These are phyloP conservation scores for Gorsachius magnificus DNA, from an alignment of 2,797 vertebrate species.

Conservation along the genomic window DNA sequence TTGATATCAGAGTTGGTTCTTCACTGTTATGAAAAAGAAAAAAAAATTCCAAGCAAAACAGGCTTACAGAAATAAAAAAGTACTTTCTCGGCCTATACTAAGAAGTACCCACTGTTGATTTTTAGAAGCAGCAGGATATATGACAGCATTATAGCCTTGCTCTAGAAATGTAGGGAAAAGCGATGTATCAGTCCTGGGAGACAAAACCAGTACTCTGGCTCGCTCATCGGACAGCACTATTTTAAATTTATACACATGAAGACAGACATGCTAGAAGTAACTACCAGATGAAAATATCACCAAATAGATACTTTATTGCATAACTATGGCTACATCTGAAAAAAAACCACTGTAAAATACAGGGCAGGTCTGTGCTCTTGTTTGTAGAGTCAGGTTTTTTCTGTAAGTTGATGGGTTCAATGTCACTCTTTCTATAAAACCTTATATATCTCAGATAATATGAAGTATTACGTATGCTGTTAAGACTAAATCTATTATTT, in stretches of 20 bases:
- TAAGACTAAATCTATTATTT: not conserved
- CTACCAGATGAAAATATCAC: slow-evolving; percentile 10
- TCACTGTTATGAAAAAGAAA: not conserved
- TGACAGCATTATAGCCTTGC: not conserved
- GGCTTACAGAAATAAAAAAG: not conserved
- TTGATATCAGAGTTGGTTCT: not conserved
- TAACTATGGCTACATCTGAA: not conserved
- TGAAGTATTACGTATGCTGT: not conserved
- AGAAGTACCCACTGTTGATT: not conserved
- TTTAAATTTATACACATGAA: slow-evolving; percentile 15
- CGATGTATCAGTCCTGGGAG: not conserved
- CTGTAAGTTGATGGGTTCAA: not conserved
- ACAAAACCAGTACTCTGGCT: not conserved
- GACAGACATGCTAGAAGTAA: not conserved
- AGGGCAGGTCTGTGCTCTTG: not conserved
- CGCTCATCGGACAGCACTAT: not conserved
- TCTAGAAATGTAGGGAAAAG: not conserved
- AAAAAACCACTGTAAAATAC: not conserved
- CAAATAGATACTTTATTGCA: slow-evolving; percentile 10
- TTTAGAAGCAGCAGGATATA: not conserved
- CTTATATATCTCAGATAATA: not conserved
- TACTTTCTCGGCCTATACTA: not conserved
- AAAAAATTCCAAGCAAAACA: not conserved
- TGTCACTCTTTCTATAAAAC: not conserved
- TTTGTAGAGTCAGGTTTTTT: not conserved